Conservation (phyloP, 2,113 vertebrate species). For the Otus sunia region DNA sequence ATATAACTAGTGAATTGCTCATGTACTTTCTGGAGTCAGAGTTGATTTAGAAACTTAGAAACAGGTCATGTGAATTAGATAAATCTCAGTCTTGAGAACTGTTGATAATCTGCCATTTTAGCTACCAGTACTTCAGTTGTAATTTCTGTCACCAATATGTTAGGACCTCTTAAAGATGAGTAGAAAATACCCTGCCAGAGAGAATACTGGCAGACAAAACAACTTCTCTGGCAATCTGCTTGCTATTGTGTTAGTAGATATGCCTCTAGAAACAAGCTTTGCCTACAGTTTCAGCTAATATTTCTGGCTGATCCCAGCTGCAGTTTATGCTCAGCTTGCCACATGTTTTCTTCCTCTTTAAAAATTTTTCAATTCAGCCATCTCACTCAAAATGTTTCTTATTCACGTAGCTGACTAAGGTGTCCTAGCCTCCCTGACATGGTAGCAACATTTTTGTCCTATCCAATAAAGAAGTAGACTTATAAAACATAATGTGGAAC, state of each 20-base stretch:
- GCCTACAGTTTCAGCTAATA: neutral
- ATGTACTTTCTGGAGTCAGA: neutral
- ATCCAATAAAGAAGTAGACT: neutral
- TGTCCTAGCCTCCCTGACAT: neutral
- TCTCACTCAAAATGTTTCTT: neutral
- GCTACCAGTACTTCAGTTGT: neutral
- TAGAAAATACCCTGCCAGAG: neutral
- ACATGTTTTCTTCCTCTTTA: neutral
- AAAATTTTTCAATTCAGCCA: neutral
- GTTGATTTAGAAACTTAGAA: neutral
- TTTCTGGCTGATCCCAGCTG: neutral
- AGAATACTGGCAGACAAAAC: neutral
- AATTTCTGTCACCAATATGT: neutral
- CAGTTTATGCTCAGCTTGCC: neutral
- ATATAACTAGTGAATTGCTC: neutral
- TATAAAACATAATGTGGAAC: neutral
- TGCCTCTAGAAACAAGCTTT: neutral
- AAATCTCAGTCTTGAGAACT: neutral
- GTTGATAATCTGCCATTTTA: neutral
- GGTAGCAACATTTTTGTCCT: neutral
- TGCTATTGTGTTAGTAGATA: neutral
- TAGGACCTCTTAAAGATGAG: neutral
- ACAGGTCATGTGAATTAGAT: neutral
- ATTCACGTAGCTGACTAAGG: neutral
- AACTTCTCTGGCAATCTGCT: neutral